Evolutionary conservation across 1,140 invertebrate genomes (phyloP).

Genomic region (Sinonovacula constricta): DNA sequence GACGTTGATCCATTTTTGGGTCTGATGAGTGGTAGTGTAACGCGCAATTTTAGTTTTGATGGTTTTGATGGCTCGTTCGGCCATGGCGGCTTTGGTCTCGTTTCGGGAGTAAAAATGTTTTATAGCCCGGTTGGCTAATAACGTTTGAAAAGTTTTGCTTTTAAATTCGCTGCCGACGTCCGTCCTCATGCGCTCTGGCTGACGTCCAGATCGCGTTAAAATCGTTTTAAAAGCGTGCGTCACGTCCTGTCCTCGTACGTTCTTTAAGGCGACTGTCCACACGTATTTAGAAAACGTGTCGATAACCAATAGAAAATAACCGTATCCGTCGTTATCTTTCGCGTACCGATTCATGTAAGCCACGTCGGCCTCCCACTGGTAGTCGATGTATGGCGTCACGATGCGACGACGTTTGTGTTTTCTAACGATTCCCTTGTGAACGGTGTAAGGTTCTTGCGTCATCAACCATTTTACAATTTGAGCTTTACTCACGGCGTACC

Average conservation of each 20-base stretch:
- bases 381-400: neutral
- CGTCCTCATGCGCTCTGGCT: neutral
- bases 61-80: constrained; percentile 14
- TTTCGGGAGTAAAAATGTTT: constrained; percentile 3
- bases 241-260: neutral
- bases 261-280: neutral
- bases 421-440: neutral
- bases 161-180: constrained; percentile 10
- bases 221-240: neutral
- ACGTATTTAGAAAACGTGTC: constrained; percentile 14
- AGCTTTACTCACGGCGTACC: constrained; percentile 12
- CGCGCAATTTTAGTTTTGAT: constrained; percentile 13
- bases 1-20: too few relatives aligned
- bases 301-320: neutral
- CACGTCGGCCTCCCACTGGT: constrained; percentile 15
- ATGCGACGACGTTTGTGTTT: neutral
- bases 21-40: constrained; percentile 11
- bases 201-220: neutral
- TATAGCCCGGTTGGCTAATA: neutral
- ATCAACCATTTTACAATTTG: constrained; percentile 32
- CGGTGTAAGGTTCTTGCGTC: constrained; percentile 21
- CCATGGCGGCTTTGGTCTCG: constrained; percentile 13
- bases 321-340: constrained; percentile 5
- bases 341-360: neutral
- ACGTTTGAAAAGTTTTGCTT: neutral